Evolutionary conservation across 2,113 vertebrate genomes (phyloP), one percentile per base, ranked within the genome.

Genomic region (Menidia beryllina): DNA sequence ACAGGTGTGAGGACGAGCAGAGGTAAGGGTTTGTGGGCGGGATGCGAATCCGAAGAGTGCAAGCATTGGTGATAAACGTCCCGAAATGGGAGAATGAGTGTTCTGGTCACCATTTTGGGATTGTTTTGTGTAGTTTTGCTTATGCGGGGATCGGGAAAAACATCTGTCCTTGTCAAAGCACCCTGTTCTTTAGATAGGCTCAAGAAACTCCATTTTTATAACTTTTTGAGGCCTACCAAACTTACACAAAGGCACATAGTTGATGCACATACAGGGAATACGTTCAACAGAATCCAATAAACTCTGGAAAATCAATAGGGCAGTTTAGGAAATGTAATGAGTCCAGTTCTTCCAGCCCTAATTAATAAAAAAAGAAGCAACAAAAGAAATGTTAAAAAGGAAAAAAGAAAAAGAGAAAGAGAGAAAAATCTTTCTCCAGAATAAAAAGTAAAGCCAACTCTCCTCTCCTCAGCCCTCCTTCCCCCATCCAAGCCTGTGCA

Each of bases 401-500:
- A 75, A 75, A 52, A 15, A 23, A 25, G 15, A 54, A 27, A 54
- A 60, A 70, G 53, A 50, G 72, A 76, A 38, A 62, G 21, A 76
- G 26, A 76, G 82, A 72, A 58, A 82, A 85, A 83, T 54, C 69
- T 84, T 77, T 69, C 69, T 84, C 77, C 84, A 86, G 56, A 68
- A 65, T 69, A 64, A 55, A 61, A 72, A 47, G 41, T 63, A 49
- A 80, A 78, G 69, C 68, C 3, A 5, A 20, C 66, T 43, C 78
- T 24, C 64, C 59, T 55, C 69, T 49, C 27, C 47, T 24, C 52
- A 3, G 34, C 55, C 41, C 41, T 11, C 62, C 51, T 60, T 45
- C 69, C 77, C 52, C 41, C 66, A 69, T 52, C 77, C 77, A 60
- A 72, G 85, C 85, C 78, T 76, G 69, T 74, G 79, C 86, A 91